These are phyloP conservation scores for Botrylloides violaceus DNA, from an alignment of 23 tunicate species.

Conservation along the genomic window DNA sequence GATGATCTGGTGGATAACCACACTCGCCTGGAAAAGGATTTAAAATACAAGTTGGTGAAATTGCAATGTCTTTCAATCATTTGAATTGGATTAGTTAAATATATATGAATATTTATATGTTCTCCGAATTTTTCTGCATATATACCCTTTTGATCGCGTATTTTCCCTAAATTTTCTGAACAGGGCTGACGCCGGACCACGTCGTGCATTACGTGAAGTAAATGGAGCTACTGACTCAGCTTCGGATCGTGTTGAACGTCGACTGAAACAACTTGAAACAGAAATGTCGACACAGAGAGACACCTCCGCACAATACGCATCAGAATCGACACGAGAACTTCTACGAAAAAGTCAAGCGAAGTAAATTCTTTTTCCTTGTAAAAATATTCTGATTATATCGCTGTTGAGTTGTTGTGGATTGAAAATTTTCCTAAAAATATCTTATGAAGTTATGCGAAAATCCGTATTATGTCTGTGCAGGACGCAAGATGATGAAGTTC, in stretches of 20 bases:
- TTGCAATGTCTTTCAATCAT: conserved; percentile 4
- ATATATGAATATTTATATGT: not conserved
- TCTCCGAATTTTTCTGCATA: not conserved
- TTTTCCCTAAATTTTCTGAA: not conserved
- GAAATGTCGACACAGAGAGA: conserved; percentile 65
- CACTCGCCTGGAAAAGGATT: conserved; percentile 53
- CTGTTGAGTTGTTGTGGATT: too few species aligned
- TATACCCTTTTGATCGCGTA: not conserved
- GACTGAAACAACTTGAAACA: conserved; percentile 73
- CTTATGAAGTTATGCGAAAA: too few species aligned
- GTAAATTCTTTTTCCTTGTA: conserved; percentile 7
- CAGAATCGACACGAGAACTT: conserved; percentile 38
- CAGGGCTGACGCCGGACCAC: conserved; percentile 38
- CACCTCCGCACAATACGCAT: conserved; percentile 47
- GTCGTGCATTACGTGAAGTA: conserved; percentile 27
- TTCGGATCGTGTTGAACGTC: conserved; percentile 69
- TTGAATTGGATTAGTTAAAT: not conserved
- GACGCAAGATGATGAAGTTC: conserved; percentile 15
- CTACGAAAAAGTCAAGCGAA: conserved; percentile 65
- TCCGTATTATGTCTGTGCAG: not conserved
- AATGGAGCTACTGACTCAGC: conserved; percentile 26
- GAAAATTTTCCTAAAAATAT: too few species aligned
- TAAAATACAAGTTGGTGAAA: conserved; percentile 33
- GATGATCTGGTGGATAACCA: conserved; percentile 52
- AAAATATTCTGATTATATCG: not conserved